Conservation (phyloP, 2,797 vertebrate genomes). For the Poeciliopsis turneri region DNA sequence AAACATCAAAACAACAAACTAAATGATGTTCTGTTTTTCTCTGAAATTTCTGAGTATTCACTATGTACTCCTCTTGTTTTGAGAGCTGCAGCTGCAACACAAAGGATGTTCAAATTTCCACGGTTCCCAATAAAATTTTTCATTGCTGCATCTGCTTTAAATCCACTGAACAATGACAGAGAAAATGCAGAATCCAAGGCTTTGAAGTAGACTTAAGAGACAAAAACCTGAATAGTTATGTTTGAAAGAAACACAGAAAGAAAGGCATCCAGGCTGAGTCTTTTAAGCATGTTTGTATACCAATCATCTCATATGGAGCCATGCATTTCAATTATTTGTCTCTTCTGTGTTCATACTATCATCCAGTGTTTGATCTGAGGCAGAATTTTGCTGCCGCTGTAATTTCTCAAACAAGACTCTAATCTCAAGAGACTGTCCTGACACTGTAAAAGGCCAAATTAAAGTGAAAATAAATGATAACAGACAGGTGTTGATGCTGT, state of each 20-base stretch:
- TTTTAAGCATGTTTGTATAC: not conserved
- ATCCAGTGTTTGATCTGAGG: not conserved
- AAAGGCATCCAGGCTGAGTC: not conserved
- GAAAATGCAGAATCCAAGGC: not conserved
- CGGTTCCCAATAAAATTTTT: not conserved
- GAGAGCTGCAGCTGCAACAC: slow-evolving; percentile 4
- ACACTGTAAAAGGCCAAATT: slow-evolving; percentile 48
- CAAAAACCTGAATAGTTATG: not conserved
- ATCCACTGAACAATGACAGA: not conserved
- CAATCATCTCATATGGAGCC: not conserved
- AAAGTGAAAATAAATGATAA: slow-evolving; percentile 16
- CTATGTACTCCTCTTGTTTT: not conserved
- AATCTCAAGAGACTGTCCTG: slow-evolving; percentile 33
- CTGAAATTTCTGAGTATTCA: not conserved
- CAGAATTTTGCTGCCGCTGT: slow-evolving; percentile 17
- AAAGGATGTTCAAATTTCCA: not conserved
- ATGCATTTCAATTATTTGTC: not conserved
- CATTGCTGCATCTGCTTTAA: not conserved
- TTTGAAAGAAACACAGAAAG: not conserved
- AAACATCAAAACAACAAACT: not conserved
- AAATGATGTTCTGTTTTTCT: not conserved
- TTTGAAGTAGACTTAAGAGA: not conserved
- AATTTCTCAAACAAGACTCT: slow-evolving; percentile 15
- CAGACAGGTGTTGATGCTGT: slow-evolving; percentile 50
- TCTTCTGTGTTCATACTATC: not conserved